Evolutionary conservation across 1,140 invertebrate genomes (phyloP).

Genomic region (Achroia grisella): DNA sequence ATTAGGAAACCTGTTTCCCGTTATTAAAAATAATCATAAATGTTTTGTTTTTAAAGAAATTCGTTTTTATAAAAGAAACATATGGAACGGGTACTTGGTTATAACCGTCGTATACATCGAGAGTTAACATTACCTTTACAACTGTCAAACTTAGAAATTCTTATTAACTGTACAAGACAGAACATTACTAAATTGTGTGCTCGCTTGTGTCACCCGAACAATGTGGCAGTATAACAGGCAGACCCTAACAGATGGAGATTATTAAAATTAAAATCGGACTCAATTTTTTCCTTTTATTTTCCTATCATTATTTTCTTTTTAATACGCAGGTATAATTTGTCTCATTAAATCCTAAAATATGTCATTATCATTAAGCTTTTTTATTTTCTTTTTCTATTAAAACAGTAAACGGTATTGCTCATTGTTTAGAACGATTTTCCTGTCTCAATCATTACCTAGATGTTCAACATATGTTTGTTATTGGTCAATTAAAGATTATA

Average conservation of each 20-base stretch:
- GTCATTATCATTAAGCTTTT: neutral
- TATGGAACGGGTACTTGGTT: neutral
- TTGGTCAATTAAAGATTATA: too few species aligned
- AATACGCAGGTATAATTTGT: neutral
- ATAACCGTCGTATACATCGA: neutral
- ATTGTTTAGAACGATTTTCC: too few species aligned
- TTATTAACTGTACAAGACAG: neutral
- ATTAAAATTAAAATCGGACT: neutral
- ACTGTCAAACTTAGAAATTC: too few species aligned
- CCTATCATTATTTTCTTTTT: too few species aligned
- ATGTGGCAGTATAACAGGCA: slow-evolving; percentile 12
- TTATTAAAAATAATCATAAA: neutral
- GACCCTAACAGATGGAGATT: slow-evolving; percentile 1
- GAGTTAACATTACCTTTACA: neutral
- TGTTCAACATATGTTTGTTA: too few species aligned
- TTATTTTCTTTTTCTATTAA: neutral
- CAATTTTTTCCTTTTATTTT: too few species aligned
- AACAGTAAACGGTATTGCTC: neutral
- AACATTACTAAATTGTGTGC: slow-evolving; percentile 12
- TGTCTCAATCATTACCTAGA: too few species aligned
- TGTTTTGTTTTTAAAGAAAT: neutral
- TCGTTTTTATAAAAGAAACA: neutral
- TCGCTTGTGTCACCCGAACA: slow-evolving; percentile 8
- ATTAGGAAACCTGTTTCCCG: too few species aligned
- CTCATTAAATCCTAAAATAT: neutral